Evolutionary conservation across 2,888 invertebrate genomes (phyloP), one percentile per base, ranked within the genome.

Genomic region (Neoitamus cyanurus): DNA sequence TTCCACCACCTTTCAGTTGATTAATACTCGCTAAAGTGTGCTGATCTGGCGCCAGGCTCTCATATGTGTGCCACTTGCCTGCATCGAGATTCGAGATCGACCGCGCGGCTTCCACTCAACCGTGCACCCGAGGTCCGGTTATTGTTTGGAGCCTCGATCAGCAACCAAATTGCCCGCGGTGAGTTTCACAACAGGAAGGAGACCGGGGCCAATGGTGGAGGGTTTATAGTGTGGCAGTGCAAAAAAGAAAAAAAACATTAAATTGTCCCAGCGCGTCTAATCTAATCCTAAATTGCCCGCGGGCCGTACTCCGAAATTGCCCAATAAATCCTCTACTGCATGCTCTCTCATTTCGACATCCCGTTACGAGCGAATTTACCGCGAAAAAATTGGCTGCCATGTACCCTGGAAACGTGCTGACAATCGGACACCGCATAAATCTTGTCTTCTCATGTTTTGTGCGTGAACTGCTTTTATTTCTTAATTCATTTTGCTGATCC

Each of bases 1-100:
- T 77, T 77, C 77, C 77, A 77, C 77, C 77, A 77, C 46, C 77
- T 77, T 46, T 46, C 77, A 13, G 42, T 36, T 77, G 77, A 77
- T 77, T 42, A 77, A 77, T 77, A 42, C 77, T 46, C n/a, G 46
- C 42, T 77, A 77, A 77, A 77, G 77, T 77, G 77, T 77, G 77
- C 77, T 77, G 77, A 77, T 77, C 77, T 77, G 77, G 77, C 77
- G 77, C 77, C 77, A 77, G 42, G 20, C 42, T 77, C 42, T 77
- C 30, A 77, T 77, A 36, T 42, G 77, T 73, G 73, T 42, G 46
- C 77, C 42, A 77, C 77, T 77, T 42, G 77, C 70, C 31, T 6
- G 15, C 31, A 34, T 7, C n/a, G n/a, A n/a, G n/a, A n/a, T 30
- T 70, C 34, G 34, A 70, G 70, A 70, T 34, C 70, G 70, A 58